Evolutionary conservation across 2,113 vertebrate species (phyloP).

Genomic region (Leptosomus discolor): DNA sequence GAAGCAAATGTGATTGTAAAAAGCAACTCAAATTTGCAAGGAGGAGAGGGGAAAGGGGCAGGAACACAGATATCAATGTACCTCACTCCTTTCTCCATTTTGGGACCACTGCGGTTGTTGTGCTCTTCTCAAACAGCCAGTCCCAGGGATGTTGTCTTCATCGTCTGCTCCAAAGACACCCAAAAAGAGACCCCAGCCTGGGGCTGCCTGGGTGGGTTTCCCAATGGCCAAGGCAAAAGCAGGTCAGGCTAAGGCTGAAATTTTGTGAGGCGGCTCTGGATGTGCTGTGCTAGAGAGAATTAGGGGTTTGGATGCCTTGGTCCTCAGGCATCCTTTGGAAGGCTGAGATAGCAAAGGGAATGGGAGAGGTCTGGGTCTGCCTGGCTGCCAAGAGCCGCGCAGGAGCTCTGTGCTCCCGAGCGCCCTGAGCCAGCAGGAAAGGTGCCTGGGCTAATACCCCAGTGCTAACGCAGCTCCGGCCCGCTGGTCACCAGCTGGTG

Average conservation of each 20-base stretch:
- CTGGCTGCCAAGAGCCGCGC: fast-evolving
- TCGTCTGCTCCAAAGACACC: not conserved
- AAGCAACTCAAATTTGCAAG: not conserved
- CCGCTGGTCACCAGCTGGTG: too few species aligned
- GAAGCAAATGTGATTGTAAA: not conserved
- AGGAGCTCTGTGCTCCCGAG: not conserved
- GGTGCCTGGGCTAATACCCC: fast-evolving
- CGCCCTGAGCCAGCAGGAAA: not conserved
- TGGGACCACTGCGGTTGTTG: not conserved
- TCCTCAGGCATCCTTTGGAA: not conserved
- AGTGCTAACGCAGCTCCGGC: fast-evolving
- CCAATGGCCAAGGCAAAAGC: not conserved
- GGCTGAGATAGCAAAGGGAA: not conserved
- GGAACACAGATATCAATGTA: not conserved
- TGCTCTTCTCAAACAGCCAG: not conserved
- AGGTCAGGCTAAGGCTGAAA: not conserved
- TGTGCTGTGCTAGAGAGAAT: not conserved
- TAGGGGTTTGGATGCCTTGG: not conserved
- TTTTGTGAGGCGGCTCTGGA: not conserved
- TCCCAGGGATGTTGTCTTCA: fast-evolving
- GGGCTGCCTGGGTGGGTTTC: not conserved
- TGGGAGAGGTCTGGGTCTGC: not conserved
- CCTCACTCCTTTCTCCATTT: not conserved
- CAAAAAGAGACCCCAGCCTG: not conserved
- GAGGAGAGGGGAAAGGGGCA: not conserved